Percentiles rank a stretch among this genome's conserved stretches.
Evolutionary conservation across 2,797 vertebrate species (phyloP).

Genomic region (Rhinophrynus dorsalis): DNA sequence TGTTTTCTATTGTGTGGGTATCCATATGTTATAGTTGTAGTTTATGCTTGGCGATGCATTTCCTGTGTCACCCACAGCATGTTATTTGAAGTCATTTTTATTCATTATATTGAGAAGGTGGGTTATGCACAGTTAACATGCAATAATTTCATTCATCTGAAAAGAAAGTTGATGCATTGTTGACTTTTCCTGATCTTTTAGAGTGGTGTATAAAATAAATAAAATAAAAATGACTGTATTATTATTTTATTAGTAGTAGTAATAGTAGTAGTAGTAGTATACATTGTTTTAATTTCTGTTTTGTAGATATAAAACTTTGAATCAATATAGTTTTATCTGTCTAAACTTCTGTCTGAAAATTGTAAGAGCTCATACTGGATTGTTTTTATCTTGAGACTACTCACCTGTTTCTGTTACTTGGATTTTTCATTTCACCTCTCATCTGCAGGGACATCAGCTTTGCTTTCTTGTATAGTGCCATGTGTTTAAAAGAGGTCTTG

Average conservation of each 20-base stretch:
- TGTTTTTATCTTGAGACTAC: constrained; percentile 3
- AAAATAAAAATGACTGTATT: too few relatives aligned
- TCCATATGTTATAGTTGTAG: constrained; percentile 27
- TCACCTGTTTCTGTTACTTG: constrained; percentile 39
- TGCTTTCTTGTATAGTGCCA: constrained; percentile 20
- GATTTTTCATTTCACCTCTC: constrained; percentile 17
- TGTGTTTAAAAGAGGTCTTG: constrained; percentile 35
- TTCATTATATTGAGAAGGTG: constrained; percentile 22
- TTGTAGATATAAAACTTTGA: too few relatives aligned
- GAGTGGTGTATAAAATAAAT: too few relatives aligned
- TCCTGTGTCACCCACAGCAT: constrained; percentile 28
- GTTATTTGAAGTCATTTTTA: constrained; percentile 21
- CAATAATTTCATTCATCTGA: neutral
- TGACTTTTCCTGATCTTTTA: neutral
- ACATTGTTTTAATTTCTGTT: too few relatives aligned
- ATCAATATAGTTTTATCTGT: constrained; percentile 1
- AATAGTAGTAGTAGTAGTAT: too few relatives aligned
- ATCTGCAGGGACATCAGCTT: constrained; percentile 9
- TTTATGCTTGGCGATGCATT: constrained; percentile 35
- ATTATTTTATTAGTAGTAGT: too few relatives aligned
- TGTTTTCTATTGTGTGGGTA: constrained; percentile 22
- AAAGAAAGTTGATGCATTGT: neutral
- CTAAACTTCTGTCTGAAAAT: constrained; percentile 13
- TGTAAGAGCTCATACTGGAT: neutral
- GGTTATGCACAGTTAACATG: neutral